phyloP scores from a whole-genome alignment of 2,113 vertebrate genomes.

The Capreolus pygargus region DNA sequence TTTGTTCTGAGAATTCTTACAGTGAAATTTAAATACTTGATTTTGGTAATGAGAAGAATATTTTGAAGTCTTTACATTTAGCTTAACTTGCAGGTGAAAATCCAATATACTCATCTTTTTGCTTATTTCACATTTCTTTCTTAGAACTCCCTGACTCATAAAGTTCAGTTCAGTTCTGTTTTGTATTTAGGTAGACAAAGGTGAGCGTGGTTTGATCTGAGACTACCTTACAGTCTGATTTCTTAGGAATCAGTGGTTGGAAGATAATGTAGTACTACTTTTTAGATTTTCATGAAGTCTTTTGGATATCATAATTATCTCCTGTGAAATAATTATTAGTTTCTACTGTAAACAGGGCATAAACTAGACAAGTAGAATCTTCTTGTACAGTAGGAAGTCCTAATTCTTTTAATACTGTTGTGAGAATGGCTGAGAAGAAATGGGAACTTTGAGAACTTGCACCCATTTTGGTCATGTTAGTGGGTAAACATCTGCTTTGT shows the following conservation, averaged over 20 bases:
- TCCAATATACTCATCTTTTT: slow-evolving; percentile 38
- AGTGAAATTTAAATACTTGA: slow-evolving; percentile 55
- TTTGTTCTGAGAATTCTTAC: slow-evolving; percentile 47
- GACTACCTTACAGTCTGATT: not conserved
- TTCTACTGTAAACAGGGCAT: not conserved
- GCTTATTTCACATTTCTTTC: slow-evolving; percentile 33
- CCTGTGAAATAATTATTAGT: slow-evolving; percentile 33
- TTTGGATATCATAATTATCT: slow-evolving; percentile 20
- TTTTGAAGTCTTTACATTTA: slow-evolving; percentile 52
- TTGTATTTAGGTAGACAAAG: not conserved
- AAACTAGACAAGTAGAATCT: not conserved
- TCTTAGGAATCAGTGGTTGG: not conserved
- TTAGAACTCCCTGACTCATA: not conserved
- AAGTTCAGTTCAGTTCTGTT: slow-evolving; percentile 34
- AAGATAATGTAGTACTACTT: not conserved
- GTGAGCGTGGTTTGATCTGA: slow-evolving; percentile 12
- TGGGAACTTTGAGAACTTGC: not conserved
- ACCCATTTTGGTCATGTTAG: slow-evolving; percentile 14
- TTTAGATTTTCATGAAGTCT: slow-evolving; percentile 37
- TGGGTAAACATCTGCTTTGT: slow-evolving; percentile 8
- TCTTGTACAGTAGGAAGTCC: not conserved
- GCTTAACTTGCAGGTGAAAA: slow-evolving; percentile 20
- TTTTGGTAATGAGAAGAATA: slow-evolving; percentile 43
- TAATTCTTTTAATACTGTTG: not conserved
- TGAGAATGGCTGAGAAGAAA: slow-evolving; percentile 7